phyloP scores from a whole-genome alignment of 2,113 vertebrate genomes.

The Ptilorrhoa leucosticta region DNA sequence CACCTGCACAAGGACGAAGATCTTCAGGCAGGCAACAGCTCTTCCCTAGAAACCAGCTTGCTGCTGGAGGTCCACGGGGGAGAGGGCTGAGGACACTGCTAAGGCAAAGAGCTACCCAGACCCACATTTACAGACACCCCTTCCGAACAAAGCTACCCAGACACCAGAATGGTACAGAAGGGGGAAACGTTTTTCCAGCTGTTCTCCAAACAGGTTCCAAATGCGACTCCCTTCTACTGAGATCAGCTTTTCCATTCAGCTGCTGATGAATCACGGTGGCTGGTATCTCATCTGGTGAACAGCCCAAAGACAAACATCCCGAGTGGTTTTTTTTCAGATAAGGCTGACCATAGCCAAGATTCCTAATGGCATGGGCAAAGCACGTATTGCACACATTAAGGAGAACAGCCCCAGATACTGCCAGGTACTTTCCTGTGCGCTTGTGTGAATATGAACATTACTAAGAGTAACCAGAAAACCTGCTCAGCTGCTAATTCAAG shows the following conservation, averaged over 20 bases:
- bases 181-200: not conserved
- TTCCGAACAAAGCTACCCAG: not conserved
- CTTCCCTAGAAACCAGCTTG: not conserved
- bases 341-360: not conserved
- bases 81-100: not conserved
- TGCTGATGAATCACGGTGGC: not conserved
- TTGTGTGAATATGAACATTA: not conserved
- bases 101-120: not conserved
- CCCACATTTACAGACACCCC: not conserved
- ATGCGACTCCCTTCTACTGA: accelerated
- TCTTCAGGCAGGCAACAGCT: not conserved
- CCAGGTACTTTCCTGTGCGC: not conserved
- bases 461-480: not conserved
- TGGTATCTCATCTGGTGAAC: not conserved
- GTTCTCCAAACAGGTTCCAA: not conserved
- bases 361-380: not conserved
- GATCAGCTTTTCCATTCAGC: not conserved
- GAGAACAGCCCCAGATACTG: not conserved
- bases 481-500: not conserved
- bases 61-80: not conserved
- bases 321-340: not conserved
- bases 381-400: not conserved
- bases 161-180: not conserved
- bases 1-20: not conserved
- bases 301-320: not conserved